These are phyloP conservation scores for Phrynocephalus forsythii DNA, from an alignment of 2,797 vertebrate genomes.

Conservation along the genomic window DNA sequence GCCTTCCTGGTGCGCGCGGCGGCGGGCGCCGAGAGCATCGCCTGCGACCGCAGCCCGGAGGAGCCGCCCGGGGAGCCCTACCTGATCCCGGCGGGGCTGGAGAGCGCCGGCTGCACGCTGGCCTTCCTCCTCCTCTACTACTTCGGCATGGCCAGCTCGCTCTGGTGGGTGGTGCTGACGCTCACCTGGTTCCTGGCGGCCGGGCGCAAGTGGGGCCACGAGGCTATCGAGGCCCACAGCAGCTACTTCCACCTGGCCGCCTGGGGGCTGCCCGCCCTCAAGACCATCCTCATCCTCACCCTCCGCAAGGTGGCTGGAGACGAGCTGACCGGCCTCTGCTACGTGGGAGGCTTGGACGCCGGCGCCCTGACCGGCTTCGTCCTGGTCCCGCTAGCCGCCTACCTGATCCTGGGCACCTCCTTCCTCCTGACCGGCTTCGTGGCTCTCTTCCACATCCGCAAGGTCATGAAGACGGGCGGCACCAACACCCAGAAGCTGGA, in stretches of 20 bases:
- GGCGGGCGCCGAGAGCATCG: slow-evolving; percentile 93
- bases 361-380: slow-evolving; percentile 93
- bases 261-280: slow-evolving; percentile 95
- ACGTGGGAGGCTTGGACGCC: slow-evolving; percentile 91
- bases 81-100: slow-evolving; percentile 95
- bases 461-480: slow-evolving; percentile 97
- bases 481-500: slow-evolving; percentile 98
- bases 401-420: slow-evolving; percentile 93
- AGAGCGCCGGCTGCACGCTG: slow-evolving; percentile 96
- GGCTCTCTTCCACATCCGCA: slow-evolving; percentile 97
- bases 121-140: slow-evolving; percentile 98
- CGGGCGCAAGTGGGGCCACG: slow-evolving; percentile 97
- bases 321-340: slow-evolving; percentile 95
- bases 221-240: slow-evolving; percentile 97
- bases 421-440: slow-evolving; percentile 97
- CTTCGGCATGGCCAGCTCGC: slow-evolving; percentile 97
- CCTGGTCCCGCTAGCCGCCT: slow-evolving; percentile 94
- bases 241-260: slow-evolving; percentile 98
- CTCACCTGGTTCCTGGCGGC: slow-evolving; percentile 98
- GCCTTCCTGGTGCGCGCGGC: slow-evolving; percentile 96
- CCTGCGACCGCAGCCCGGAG: slow-evolving; percentile 88
- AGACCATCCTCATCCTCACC: slow-evolving; percentile 95
- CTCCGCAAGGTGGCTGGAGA: slow-evolving; percentile 96
- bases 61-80: slow-evolving; percentile 85
- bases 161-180: slow-evolving; percentile 98